Evolutionary conservation across 2,888 invertebrate species (phyloP), one percentile per base, ranked within the genome.

Genomic region (Polymixis flavicincta): DNA sequence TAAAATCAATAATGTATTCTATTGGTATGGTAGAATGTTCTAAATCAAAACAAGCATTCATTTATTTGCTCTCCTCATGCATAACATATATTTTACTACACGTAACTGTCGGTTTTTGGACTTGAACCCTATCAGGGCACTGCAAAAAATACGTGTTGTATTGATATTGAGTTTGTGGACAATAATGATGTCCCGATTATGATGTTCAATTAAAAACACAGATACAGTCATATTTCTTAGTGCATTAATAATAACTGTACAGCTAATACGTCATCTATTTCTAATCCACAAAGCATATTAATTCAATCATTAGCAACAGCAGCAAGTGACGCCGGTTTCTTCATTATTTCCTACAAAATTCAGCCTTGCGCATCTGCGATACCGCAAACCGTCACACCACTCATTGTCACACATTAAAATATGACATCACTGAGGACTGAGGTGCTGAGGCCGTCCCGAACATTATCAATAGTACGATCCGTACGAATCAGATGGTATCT

Each of bases 361-460:
- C 45, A 83, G 64, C 82, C 82, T 83, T 85, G 85, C 64, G 45
- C 72, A 73, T 77, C 77, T 73, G 50, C 50, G 71, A 84, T 75
- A 80, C 42, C 45, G 54, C 60, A 60, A 57, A 74, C 42, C 66
- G 55, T 37, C 73, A 64, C 57, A 42, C 50, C 45, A 74, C 74
- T 77, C 76, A 78, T 77, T 83, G 68, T 79, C 67, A 77, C 79
- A 77, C 64, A 84, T 84, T 85, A 82, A 84, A 87, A 77, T 74
- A 87, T 87, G 88, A 86, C 88, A 82, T 85, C 86, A 86, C 57
- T 80, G 65, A 76, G 60, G 45, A 61, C 32, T 19, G 63, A 52
- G 25, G 45, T 48, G 42, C 25, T 75, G 68, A 76, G 75, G 86
- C 57, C 76, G 13, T 70, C 42, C 59, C 55, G 63, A 69, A 74